Evolutionary conservation across 1,140 invertebrate genomes (phyloP).

Genomic region (Ctenoplectra terminalis): DNA sequence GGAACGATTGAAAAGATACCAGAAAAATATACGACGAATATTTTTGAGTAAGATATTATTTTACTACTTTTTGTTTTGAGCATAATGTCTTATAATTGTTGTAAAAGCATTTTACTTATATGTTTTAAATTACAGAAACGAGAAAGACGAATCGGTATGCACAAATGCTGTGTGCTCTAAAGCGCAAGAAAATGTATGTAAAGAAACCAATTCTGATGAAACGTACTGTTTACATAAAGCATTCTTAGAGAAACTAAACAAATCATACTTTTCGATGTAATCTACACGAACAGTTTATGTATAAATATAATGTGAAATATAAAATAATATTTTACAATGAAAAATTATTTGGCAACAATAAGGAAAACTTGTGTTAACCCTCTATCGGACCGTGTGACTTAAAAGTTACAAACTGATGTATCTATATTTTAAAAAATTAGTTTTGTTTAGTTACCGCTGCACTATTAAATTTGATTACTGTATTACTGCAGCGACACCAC

Average conservation of each 20-base stretch:
- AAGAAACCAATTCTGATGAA: background rate
- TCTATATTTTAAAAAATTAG: too few relatives aligned
- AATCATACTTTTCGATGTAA: conserved; percentile 6
- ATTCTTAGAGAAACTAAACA: background rate
- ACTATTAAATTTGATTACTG: too few relatives aligned
- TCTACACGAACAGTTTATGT: background rate
- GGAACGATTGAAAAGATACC: conserved; percentile 5
- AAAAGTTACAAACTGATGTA: too few relatives aligned
- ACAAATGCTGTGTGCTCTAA: background rate
- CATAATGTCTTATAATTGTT: background rate
- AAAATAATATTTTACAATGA: too few relatives aligned
- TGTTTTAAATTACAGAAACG: background rate
- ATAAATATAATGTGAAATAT: background rate
- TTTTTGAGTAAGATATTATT: conserved; percentile 1
- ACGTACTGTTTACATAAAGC: background rate
- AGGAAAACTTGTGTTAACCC: too few relatives aligned
- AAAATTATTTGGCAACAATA: too few relatives aligned
- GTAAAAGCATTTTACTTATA: background rate
- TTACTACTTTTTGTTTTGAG: background rate
- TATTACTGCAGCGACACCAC: too few relatives aligned
- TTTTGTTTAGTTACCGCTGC: too few relatives aligned
- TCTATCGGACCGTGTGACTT: too few relatives aligned
- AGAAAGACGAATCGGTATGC: background rate
- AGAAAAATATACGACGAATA: conserved; percentile 2
- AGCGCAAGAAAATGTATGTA: background rate